Evolutionary conservation across 2,888 invertebrate genomes (phyloP), one percentile per base, ranked within the genome.

Genomic region (Ochropacha duplaris): DNA sequence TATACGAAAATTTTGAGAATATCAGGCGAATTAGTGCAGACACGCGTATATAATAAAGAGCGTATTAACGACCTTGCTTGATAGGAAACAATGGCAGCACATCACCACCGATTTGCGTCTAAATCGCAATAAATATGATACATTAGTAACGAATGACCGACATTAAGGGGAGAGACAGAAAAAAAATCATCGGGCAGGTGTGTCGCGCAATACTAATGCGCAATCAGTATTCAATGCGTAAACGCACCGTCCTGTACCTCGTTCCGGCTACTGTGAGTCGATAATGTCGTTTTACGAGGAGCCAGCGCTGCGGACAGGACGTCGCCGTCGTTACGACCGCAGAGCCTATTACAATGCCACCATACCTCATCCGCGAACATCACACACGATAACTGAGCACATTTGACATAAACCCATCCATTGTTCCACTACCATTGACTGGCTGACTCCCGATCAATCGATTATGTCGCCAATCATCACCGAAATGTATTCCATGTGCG

Each of bases 261-360:
- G 92, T 92, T 92, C 92, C 92, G 92, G 92, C 92, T 92, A 91
- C 92, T 90, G 92, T 91, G 88, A 83, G 86, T 92, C 90, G 90
- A 90, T 92, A 91, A 88, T 92, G 92, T 92, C 88, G 86, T 91
- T 92, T 92, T 92, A 92, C 90, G 92, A 92, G 84, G 87, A 83
- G 89, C 86, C 80, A 81, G 86, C 87, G 88, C 80, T 81, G 86
- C 87, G 88, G 90, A 90, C 90, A 91, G 92, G 92, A 92, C 92
- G 92, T 92, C 88, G 91, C 87, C 89, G 89, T 89, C 92, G 91
- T 92, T 88, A 87, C 84, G 87, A 89, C 90, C 86, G 86, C 80
- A 86, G 85, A 87, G 84, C 89, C 92, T 87, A 90, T 90, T 88
- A 90, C 90, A 90, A 91, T 91, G 86, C 90, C 85, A 87, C 88